phyloP scores from a whole-genome alignment of 2,888 invertebrate genomes.

The Cheiracanthium punctorium region DNA sequence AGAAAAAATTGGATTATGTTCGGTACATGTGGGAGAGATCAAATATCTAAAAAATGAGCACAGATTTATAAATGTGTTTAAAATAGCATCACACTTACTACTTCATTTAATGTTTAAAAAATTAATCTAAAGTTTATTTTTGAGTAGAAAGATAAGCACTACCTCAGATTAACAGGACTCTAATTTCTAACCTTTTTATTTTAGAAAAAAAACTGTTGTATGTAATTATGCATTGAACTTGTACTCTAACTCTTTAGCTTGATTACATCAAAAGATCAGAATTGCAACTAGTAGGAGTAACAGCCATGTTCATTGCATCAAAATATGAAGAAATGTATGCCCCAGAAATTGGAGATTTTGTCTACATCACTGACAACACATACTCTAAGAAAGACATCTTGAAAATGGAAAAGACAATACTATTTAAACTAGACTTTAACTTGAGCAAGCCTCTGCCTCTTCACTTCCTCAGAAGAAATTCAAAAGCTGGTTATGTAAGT shows the following conservation, averaged over 20 bases:
- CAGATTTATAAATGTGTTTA: no score
- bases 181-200: no score
- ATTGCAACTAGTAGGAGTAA: conserved; percentile 91
- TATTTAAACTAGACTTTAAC: conserved; percentile 85
- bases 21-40: no score
- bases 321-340: conserved; percentile 97
- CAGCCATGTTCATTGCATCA: conserved; percentile 91
- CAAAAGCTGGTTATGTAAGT: conserved; percentile 77
- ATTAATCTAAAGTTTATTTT: no score
- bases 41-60: no score
- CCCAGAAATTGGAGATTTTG: conserved; percentile 91
- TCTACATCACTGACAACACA: conserved; percentile 91
- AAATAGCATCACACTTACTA: no score
- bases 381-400: conserved; percentile 87
- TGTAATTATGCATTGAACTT: background rate
- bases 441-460: conserved; percentile 91
- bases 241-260: conserved; percentile 77
- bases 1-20: no score
- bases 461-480: conserved; percentile 87
- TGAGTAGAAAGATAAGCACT: no score
- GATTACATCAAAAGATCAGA: conserved; percentile 82
- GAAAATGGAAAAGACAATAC: conserved; percentile 87
- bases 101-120: no score
- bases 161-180: no score
- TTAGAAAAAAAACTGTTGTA: background rate